Conservation (phyloP, 2,888 invertebrate genomes). For the Dasysyrphus tricinctus region DNA sequence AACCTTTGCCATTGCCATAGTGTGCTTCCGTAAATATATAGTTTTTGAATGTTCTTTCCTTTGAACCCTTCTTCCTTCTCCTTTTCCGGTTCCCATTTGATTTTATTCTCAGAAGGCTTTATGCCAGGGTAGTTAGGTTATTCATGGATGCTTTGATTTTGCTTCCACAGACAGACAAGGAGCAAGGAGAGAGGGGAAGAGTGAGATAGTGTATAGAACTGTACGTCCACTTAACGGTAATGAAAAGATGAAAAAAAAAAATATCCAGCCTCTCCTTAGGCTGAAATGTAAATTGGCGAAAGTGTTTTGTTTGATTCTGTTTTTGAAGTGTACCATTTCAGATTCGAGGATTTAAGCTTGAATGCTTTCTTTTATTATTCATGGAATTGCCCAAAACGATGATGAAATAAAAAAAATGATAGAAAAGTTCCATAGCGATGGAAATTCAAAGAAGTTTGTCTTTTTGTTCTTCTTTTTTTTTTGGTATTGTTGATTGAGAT, state of each 20-base stretch:
- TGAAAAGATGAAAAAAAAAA: slow-evolving; percentile 15
- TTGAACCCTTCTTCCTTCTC: not conserved
- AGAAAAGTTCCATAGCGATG: slow-evolving; percentile 8
- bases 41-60: slow-evolving; percentile 27
- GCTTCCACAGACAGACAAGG: slow-evolving; percentile 17
- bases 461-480: not conserved
- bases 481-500: not conserved
- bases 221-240: slow-evolving; percentile 27
- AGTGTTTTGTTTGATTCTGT: slow-evolving; percentile 42
- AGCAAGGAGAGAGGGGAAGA: not conserved
- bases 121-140: not conserved
- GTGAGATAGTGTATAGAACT: not conserved
- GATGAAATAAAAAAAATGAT: slow-evolving; percentile 9
- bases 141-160: slow-evolving; percentile 26
- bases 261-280: slow-evolving; percentile 18
- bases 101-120: slow-evolving; percentile 15
- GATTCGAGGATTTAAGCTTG: slow-evolving; percentile 28
- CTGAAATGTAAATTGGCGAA: slow-evolving; percentile 36
- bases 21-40: slow-evolving; percentile 48
- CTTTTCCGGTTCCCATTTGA: not conserved
- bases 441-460: slow-evolving; percentile 5
- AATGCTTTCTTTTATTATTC: slow-evolving; percentile 34
- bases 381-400: slow-evolving; percentile 38
- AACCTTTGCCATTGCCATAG: slow-evolving; percentile 22
- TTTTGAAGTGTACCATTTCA: slow-evolving; percentile 29